Evolutionary conservation across 53 echinoderm and acorn worm genomes (phyloP).

Genomic region (Echinarachnius parma): DNA sequence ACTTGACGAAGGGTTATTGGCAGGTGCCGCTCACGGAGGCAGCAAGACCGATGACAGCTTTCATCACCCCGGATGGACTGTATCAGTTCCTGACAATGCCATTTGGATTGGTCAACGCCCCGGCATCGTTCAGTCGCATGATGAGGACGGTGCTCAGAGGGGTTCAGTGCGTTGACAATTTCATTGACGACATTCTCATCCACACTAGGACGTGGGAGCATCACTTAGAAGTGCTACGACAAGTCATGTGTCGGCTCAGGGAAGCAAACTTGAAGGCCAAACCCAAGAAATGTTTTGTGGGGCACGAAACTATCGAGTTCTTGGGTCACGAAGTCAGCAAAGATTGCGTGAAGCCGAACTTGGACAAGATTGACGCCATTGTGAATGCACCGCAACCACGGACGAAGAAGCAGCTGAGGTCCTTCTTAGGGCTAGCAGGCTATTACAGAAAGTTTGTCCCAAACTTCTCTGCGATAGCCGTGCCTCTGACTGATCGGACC

Average conservation of each 20-base stretch:
- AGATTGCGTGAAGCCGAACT: slow-evolving; percentile 30
- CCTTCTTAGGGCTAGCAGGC: slow-evolving; percentile 48
- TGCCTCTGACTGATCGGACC: slow-evolving; percentile 61
- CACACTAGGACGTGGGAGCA: slow-evolving; percentile 47
- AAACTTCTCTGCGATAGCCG: slow-evolving; percentile 50
- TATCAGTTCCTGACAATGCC: slow-evolving; percentile 51
- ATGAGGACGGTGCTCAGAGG: slow-evolving; percentile 36
- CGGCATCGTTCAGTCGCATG: slow-evolving; percentile 45
- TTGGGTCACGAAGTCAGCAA: slow-evolving; percentile 50
- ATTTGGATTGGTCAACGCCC: slow-evolving; percentile 62
- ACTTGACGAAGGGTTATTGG: slow-evolving; percentile 66
- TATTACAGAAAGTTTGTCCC: slow-evolving; percentile 57
- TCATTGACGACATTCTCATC: slow-evolving; percentile 46
- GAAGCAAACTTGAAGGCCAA: slow-evolving; percentile 37
- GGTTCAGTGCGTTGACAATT: slow-evolving; percentile 16
- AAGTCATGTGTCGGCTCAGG: slow-evolving; percentile 41
- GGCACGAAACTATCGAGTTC: slow-evolving; percentile 40
- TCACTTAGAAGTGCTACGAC: slow-evolving; percentile 30
- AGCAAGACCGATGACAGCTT: slow-evolving; percentile 46
- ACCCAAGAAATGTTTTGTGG: slow-evolving; percentile 58
- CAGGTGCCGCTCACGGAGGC: slow-evolving; percentile 39
- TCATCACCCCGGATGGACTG: slow-evolving; percentile 24
- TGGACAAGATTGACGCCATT: slow-evolving; percentile 30
- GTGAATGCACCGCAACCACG: slow-evolving; percentile 33
- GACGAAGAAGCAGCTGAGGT: slow-evolving; percentile 64